Evolutionary conservation across 2,113 vertebrate genomes (phyloP).

Genomic region (Nesogale talazaci): DNA sequence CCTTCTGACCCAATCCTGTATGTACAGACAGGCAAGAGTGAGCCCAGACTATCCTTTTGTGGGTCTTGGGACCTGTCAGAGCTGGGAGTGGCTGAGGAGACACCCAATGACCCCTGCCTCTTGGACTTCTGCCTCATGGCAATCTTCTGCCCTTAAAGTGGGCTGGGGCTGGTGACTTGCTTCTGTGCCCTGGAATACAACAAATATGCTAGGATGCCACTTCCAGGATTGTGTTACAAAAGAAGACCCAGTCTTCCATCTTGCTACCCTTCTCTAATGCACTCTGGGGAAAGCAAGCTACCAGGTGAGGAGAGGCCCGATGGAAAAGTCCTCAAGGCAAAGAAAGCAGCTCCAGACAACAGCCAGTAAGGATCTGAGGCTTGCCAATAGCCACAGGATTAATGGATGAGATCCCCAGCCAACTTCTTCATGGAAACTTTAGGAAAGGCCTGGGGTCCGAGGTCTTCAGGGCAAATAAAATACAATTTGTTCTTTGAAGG

Average conservation of each 20-base stretch:
- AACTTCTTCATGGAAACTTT: not conserved
- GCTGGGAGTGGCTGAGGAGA: not conserved
- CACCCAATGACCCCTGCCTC: not conserved
- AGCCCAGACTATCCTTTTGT: not conserved
- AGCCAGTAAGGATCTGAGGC: not conserved
- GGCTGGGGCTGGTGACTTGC: not conserved
- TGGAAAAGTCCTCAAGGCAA: not conserved
- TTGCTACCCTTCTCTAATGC: not conserved
- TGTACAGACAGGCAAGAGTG: not conserved
- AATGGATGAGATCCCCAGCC: not conserved
- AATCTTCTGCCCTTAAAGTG: not conserved
- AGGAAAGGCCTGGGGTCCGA: not conserved
- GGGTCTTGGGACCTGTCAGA: not conserved
- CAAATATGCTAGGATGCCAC: not conserved
- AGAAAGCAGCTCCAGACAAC: not conserved
- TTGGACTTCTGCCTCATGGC: not conserved
- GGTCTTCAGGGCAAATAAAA: not conserved
- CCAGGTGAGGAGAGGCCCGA: not conserved
- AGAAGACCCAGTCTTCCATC: not conserved
- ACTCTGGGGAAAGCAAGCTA: not conserved
- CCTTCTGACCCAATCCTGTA: constrained; percentile 20
- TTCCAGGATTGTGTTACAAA: not conserved
- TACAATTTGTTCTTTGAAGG: not conserved
- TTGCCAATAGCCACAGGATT: not conserved
- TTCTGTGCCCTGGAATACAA: not conserved